A percentile compares a stretch with the other conserved stretches of the same genome.
These are phyloP conservation scores for Centrocercus urophasianus DNA, from an alignment of 2,113 vertebrate genomes.

Conservation along the genomic window DNA sequence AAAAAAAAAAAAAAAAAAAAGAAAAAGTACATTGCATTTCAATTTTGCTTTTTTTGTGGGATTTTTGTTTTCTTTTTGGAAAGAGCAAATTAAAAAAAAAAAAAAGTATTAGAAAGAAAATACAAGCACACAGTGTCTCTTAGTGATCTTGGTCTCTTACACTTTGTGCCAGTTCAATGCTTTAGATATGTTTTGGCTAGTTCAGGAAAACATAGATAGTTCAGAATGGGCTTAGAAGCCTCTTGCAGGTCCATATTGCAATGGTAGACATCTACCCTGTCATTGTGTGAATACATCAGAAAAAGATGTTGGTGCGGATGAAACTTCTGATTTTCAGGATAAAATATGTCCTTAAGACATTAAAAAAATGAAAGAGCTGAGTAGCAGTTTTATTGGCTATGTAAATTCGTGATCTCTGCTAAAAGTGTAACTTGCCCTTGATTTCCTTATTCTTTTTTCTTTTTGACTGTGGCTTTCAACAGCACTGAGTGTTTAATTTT, in stretches of 20 bases:
- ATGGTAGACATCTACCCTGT: background rate
- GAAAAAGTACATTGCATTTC: background rate
- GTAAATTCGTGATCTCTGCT: background rate
- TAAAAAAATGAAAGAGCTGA: conserved; percentile 9
- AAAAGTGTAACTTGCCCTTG: background rate
- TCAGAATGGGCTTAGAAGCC: background rate
- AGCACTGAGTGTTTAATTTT: background rate
- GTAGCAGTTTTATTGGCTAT: background rate
- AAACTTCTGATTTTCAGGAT: background rate
- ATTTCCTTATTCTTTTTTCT: background rate
- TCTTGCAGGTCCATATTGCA: background rate
- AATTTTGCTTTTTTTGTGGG: background rate
- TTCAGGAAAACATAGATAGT: background rate
- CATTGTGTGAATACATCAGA: conserved; percentile 25
- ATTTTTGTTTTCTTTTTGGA: background rate
- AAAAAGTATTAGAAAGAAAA: background rate
- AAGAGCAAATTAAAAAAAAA: background rate
- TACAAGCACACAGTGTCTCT: background rate
- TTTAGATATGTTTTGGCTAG: background rate
- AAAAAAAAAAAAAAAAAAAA: background rate
- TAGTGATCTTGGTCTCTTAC: background rate
- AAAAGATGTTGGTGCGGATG: background rate
- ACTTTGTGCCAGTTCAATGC: background rate
- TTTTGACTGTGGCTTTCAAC: background rate
- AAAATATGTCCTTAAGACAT: conserved; percentile 25